phyloP scores from a whole-genome alignment of 2,888 invertebrate species.

The Plutella xylostella region DNA sequence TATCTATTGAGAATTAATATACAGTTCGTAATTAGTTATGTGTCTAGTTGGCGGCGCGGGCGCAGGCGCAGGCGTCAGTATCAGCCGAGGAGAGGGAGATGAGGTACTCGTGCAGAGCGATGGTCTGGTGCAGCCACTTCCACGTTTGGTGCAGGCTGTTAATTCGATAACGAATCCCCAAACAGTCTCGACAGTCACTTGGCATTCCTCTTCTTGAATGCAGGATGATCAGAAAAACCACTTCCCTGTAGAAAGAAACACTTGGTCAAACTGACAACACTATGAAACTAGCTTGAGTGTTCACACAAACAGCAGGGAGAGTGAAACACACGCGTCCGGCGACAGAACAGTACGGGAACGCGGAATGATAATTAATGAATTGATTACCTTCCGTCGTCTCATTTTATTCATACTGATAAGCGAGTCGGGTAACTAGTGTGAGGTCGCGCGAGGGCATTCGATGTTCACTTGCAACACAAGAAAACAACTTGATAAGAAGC shows the following conservation, averaged over 20 bases:
- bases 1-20: slow-evolving; percentile 24
- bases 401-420: slow-evolving; percentile 64
- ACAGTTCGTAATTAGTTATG: slow-evolving; percentile 25
- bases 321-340: slow-evolving; percentile 10
- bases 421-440: slow-evolving; percentile 44
- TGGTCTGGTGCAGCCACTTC: slow-evolving; percentile 95
- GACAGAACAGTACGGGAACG: slow-evolving; percentile 28
- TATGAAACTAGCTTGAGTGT: not conserved
- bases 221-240: slow-evolving; percentile 58
- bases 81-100: slow-evolving; percentile 83
- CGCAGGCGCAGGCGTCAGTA: slow-evolving; percentile 65
- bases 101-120: slow-evolving; percentile 88
- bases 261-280: slow-evolving; percentile 18
- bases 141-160: slow-evolving; percentile 91
- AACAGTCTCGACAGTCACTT: slow-evolving; percentile 83
- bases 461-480: slow-evolving; percentile 52
- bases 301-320: not conserved
- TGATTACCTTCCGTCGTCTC: slow-evolving; percentile 52
- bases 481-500: slow-evolving; percentile 61
- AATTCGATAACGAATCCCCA: slow-evolving; percentile 90
- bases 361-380: slow-evolving; percentile 43
- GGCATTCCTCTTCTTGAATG: slow-evolving; percentile 70
- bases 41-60: slow-evolving; percentile 28
- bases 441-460: slow-evolving; percentile 65
- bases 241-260: slow-evolving; percentile 36